Conservation (phyloP, 2,797 vertebrate genomes). For the Crocidura indochinensis region DNA sequence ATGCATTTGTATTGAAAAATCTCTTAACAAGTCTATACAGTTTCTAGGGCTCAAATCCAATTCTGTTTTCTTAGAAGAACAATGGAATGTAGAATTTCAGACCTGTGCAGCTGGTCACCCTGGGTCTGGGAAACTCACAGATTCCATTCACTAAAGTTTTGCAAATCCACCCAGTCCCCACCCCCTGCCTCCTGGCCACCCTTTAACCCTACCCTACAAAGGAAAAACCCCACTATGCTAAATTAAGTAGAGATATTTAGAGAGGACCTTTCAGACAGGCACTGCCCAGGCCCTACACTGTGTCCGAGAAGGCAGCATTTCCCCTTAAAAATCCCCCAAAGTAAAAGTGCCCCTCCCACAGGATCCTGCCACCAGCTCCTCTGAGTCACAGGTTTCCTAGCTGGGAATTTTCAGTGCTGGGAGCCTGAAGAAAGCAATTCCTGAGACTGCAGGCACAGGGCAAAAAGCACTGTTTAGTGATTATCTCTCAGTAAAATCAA, state of each 20-base stretch:
- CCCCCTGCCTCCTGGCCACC: neutral
- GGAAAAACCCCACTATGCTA: conserved; percentile 15
- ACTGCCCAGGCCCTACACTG: too few species aligned
- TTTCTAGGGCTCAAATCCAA: conserved; percentile 82
- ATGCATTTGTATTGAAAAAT: conserved; percentile 76
- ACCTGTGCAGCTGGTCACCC: conserved; percentile 82
- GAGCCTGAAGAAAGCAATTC: neutral
- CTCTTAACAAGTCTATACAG: conserved; percentile 82
- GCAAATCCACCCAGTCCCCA: conserved; percentile 52
- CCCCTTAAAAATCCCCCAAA: neutral
- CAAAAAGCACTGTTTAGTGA: neutral
- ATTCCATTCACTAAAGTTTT: conserved; percentile 72
- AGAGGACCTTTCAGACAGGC: rapidly evolving
- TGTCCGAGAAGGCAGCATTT: neutral
- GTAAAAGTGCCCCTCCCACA: neutral
- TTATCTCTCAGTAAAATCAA: neutral
- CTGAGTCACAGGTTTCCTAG: neutral
- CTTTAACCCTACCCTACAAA: conserved; percentile 8
- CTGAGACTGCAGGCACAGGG: neutral
- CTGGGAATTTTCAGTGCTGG: neutral
- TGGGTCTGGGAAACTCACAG: conserved; percentile 76
- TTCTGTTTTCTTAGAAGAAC: conserved; percentile 86
- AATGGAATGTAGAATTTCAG: conserved; percentile 86
- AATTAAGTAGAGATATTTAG: neutral
- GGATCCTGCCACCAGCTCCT: neutral